Evolutionary conservation across 2,888 invertebrate genomes (phyloP).

Genomic region (Cantharis flavilabris): DNA sequence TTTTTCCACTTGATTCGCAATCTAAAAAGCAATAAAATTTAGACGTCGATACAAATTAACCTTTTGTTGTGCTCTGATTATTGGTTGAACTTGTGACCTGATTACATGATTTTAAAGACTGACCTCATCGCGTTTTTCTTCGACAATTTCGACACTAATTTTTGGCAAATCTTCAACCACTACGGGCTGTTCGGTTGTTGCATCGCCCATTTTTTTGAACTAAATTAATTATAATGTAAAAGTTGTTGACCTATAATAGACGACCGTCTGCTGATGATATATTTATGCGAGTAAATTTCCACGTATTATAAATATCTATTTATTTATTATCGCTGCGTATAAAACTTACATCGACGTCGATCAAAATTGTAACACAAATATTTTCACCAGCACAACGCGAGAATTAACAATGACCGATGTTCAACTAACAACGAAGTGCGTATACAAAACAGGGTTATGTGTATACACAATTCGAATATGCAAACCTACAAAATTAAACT

Average conservation of each 20-base stretch:
- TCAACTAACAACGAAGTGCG: neutral
- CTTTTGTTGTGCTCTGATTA: conserved; percentile 45
- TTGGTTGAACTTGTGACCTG: conserved; percentile 47
- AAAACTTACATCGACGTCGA: neutral
- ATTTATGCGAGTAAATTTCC: neutral
- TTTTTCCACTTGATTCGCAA: neutral
- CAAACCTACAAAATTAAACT: neutral
- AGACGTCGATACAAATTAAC: neutral
- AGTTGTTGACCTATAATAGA: neutral
- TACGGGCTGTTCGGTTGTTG: neutral
- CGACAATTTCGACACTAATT: neutral
- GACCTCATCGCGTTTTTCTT: neutral
- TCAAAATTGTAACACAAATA: neutral
- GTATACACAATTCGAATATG: neutral
- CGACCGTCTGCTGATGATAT: neutral
- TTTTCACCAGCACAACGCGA: neutral
- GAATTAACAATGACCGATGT: neutral
- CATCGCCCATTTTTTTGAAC: neutral
- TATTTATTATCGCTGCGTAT: neutral
- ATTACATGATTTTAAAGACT: conserved; percentile 17
- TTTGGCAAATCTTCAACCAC: neutral
- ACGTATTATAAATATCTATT: neutral
- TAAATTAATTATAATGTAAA: neutral
- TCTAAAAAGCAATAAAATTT: neutral
- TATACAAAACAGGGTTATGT: neutral